A percentile compares a stretch with the other conserved stretches of the same genome.
Conservation (phyloP, 2,113 vertebrate genomes). For the Notiomystis cincta region DNA sequence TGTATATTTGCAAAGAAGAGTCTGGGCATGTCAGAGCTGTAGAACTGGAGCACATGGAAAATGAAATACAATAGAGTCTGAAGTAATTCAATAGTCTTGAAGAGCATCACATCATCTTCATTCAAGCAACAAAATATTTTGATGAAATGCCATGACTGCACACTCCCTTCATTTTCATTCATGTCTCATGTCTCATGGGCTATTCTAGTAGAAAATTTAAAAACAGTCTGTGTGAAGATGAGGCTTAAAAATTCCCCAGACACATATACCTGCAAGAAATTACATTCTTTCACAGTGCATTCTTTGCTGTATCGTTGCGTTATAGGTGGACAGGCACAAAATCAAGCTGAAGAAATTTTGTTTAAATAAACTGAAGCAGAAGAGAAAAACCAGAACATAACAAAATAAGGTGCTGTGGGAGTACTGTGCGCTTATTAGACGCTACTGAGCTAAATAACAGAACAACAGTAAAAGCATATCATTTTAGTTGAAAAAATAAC, state of each 20-base stretch:
- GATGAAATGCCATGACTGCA: not conserved
- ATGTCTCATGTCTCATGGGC: not conserved
- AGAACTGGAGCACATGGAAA: not conserved
- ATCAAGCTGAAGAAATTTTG: not conserved
- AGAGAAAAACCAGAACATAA: not conserved
- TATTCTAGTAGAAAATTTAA: not conserved
- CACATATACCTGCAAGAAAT: not conserved
- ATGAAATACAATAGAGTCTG: not conserved
- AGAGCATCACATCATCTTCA: not conserved
- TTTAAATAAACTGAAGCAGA: not conserved
- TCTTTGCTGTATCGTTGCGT: not conserved
- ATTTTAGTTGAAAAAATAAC: not conserved
- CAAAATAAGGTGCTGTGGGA: not conserved
- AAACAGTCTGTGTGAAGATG: not conserved
- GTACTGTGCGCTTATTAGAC: not conserved
- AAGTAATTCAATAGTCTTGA: not conserved
- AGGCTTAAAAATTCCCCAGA: not conserved
- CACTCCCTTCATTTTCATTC: not conserved
- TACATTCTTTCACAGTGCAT: not conserved
- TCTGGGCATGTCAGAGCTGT: not conserved
- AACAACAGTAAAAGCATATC: not conserved
- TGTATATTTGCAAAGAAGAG: not conserved
- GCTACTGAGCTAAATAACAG: not conserved
- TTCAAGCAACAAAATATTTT: not conserved
- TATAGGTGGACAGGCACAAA: not conserved